A percentile compares a stretch with the other conserved stretches of the same genome.
These are phyloP conservation scores for Drosophila orosa DNA, from an alignment of 1,140 invertebrate species.

Conservation along the genomic window DNA sequence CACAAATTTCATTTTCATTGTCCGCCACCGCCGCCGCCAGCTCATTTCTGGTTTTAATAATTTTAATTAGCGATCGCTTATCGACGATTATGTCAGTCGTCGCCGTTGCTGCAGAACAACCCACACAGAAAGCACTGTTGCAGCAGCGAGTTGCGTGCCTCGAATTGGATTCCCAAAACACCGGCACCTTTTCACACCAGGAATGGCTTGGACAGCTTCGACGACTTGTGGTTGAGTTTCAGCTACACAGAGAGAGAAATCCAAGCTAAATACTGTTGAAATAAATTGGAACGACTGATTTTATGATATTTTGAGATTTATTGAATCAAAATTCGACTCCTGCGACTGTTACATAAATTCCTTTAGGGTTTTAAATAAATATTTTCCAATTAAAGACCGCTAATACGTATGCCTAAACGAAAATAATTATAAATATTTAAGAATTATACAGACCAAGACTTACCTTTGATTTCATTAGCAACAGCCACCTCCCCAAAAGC, in stretches of 20 bases:
- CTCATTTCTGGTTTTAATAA: conserved; percentile 60
- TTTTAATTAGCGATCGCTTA: conserved; percentile 80
- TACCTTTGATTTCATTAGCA: conserved; percentile 19
- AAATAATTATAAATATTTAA: background rate
- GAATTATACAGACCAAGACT: background rate
- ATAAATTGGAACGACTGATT: too few species aligned
- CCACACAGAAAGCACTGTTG: conserved; percentile 22
- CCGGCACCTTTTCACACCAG: conserved; percentile 48
- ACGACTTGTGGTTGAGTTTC: conserved; percentile 50
- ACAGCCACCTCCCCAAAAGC: conserved; percentile 45
- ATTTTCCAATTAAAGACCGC: background rate
- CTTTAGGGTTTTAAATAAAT: background rate
- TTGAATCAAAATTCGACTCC: conserved; percentile 21
- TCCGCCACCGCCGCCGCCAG: conserved; percentile 18
- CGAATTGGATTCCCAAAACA: conserved; percentile 40
- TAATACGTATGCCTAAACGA: background rate
- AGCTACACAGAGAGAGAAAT: conserved; percentile 43
- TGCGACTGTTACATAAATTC: conserved; percentile 12
- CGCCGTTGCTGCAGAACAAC: conserved; percentile 24
- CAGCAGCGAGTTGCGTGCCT: conserved; percentile 56
- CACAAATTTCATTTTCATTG: conserved; percentile 76
- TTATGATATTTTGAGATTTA: background rate
- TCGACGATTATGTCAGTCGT: conserved; percentile 73
- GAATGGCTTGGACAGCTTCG: conserved; percentile 29
- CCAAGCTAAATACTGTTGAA: background rate